Percentiles rank a stretch among this genome's conserved stretches.
These are phyloP conservation scores for Maconellicoccus hirsutus DNA, from an alignment of 1,140 invertebrate species.

Conservation along the genomic window DNA sequence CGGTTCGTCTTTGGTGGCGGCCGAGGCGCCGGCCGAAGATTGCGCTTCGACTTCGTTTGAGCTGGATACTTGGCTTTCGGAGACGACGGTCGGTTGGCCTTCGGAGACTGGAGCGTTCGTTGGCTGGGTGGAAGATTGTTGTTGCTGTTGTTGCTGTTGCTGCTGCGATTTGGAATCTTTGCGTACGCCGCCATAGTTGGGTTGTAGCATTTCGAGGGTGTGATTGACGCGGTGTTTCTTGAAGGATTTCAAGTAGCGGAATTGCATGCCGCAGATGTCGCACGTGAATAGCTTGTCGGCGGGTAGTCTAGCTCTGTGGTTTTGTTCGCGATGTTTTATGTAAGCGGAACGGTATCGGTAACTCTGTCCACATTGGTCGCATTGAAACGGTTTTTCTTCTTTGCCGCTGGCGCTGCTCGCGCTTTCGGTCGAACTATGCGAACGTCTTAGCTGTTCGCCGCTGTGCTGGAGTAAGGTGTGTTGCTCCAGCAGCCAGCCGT, in stretches of 20 bases:
- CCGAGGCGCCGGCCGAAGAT: conserved; percentile 19
- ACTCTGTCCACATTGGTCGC: conserved; percentile 78
- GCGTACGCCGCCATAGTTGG: conserved; percentile 34
- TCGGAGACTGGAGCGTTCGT: background rate
- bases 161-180: conserved; percentile 28
- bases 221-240: conserved; percentile 80
- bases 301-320: conserved; percentile 68
- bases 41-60: conserved; percentile 49
- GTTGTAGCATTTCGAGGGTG: conserved; percentile 61
- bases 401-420: conserved; percentile 24
- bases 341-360: conserved; percentile 79
- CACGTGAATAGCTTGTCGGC: conserved; percentile 81
- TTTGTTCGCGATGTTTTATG: conserved; percentile 76
- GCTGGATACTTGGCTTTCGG: conserved; percentile 50
- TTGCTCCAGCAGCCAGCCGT: conserved; percentile 65
- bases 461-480: conserved; percentile 66
- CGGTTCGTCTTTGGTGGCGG: conserved; percentile 24
- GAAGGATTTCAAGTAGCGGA: conserved; percentile 75
- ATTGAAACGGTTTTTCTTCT: conserved; percentile 80
- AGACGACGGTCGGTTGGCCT: background rate
- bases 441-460: conserved; percentile 32
- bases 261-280: conserved; percentile 81
- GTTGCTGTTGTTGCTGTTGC: conserved; percentile 24
- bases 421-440: conserved; percentile 36
- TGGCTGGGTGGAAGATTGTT: background rate